phyloP scores from a whole-genome alignment of 2,113 vertebrate species.

The Leptocoma aspasia region DNA sequence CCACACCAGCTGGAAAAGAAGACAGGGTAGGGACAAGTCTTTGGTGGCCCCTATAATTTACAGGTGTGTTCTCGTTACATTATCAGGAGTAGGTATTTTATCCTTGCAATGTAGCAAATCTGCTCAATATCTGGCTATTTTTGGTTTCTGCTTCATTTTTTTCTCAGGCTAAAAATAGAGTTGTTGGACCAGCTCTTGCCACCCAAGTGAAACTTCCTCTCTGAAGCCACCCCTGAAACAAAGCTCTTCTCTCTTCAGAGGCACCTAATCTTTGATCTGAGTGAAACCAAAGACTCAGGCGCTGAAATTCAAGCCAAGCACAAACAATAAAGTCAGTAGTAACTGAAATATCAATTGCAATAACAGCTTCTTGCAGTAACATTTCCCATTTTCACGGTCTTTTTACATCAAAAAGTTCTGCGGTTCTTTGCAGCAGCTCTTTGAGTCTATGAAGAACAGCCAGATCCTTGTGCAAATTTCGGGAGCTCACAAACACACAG shows the following conservation, averaged over 20 bases:
- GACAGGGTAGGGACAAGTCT: background rate
- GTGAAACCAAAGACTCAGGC: background rate
- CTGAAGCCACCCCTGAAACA: background rate
- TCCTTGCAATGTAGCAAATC: background rate
- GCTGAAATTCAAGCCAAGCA: background rate
- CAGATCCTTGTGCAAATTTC: background rate
- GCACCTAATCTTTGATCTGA: background rate
- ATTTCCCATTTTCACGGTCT: background rate
- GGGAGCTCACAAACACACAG: background rate
- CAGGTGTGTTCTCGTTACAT: background rate
- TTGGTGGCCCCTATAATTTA: background rate
- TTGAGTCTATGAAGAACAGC: background rate
- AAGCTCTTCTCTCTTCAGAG: background rate
- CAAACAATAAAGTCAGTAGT: background rate
- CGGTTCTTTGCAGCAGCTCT: background rate
- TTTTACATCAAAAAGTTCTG: background rate
- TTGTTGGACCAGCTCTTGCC: slow-evolving; percentile 5
- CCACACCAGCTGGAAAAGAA: background rate
- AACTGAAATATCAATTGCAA: background rate
- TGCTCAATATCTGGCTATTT: background rate
- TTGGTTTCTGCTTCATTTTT: background rate
- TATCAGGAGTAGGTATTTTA: background rate
- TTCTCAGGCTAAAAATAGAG: background rate
- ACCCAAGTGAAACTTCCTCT: slow-evolving; percentile 1
- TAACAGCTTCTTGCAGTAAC: background rate